Conservation (phyloP, 2,888 invertebrate species). For the Coelopa pilipes region DNA sequence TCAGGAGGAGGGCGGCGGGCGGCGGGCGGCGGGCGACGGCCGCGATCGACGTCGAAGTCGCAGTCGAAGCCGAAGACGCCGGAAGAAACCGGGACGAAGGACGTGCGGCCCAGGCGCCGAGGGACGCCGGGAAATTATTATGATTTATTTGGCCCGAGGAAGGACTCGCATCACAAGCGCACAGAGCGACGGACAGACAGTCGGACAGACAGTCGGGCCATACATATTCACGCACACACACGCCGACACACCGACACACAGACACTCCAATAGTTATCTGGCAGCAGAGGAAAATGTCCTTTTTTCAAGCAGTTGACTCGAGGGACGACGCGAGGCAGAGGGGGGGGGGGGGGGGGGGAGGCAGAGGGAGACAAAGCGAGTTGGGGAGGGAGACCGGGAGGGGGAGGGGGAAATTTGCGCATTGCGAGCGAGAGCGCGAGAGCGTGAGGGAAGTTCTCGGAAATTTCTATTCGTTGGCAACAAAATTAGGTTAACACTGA, state of each 20-base stretch:
- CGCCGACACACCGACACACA: too few species aligned
- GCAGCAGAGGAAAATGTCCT: constrained; percentile 19
- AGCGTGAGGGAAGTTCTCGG: too few species aligned
- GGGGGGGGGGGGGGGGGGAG: too few species aligned
- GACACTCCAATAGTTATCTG: too few species aligned
- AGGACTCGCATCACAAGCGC: neutral
- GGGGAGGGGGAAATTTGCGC: constrained; percentile 1
- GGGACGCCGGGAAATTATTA: constrained; percentile 6
- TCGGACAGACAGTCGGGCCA: neutral
- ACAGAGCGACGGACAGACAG: neutral
- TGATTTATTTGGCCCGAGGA: constrained; percentile 25
- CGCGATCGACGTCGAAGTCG: too few species aligned
- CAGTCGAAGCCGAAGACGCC: constrained; percentile 3
- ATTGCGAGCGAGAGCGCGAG: neutral
- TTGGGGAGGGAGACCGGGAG: too few species aligned
- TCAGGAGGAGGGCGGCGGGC: too few species aligned
- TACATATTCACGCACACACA: neutral
- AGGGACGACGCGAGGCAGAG: neutral
- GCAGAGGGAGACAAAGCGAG: too few species aligned
- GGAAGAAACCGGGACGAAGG: neutral
- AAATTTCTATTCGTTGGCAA: constrained; percentile 22
- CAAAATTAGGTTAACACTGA: constrained; percentile 35
- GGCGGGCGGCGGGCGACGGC: too few species aligned
- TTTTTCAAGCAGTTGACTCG: neutral
- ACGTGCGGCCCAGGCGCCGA: neutral